phyloP scores from a whole-genome alignment of 37 sponge, comb jelly and placozoan species.

The Cladorhizidae sp. region DNA sequence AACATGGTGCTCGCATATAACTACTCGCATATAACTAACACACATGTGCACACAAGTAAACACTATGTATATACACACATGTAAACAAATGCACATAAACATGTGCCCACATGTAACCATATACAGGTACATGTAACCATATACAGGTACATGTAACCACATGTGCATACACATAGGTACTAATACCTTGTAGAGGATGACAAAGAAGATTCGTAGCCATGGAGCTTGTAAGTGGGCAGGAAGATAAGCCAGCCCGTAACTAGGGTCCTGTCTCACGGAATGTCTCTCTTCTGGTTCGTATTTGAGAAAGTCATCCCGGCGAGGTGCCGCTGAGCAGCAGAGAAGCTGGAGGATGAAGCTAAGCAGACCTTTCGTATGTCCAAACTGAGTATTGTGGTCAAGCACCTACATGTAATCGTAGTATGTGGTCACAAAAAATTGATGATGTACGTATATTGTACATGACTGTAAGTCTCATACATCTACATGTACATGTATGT shows the following conservation, averaged over 20 bases:
- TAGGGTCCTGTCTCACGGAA: neutral
- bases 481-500: no score
- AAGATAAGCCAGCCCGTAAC: constrained; percentile 15
- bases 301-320: neutral
- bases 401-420: constrained; percentile 9
- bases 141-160: no score
- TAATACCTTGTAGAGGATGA: constrained; percentile 82
- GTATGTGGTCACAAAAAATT: constrained; percentile 1
- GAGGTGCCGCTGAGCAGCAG: constrained; percentile 24
- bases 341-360: constrained; percentile 33
- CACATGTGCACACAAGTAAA: no score
- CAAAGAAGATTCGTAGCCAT: constrained; percentile 66
- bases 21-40: no score
- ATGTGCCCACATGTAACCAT: no score
- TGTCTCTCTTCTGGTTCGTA: constrained; percentile 9
- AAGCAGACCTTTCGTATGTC: constrained; percentile 17
- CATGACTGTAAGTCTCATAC: no score
- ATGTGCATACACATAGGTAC: no score
- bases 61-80: no score
- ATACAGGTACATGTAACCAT: no score
- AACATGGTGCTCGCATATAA: no score
- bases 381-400: constrained; percentile 48
- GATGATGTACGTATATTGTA: no score
- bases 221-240: constrained; percentile 38
- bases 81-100: no score